phyloP scores from a whole-genome alignment of 2,797 vertebrate genomes.

The Kryptopterus vitreolus region DNA sequence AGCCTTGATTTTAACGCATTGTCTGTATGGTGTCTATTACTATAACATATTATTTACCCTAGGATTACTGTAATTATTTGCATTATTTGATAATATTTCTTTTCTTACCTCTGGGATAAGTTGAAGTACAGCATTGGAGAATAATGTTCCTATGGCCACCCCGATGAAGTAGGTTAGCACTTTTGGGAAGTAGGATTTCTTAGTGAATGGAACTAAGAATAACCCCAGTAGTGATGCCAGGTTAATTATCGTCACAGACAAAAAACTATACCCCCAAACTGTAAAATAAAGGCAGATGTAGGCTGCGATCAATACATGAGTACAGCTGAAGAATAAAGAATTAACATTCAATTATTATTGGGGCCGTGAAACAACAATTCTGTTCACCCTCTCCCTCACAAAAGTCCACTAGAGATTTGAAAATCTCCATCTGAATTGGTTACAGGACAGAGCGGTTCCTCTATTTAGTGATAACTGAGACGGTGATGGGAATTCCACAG shows the following conservation, averaged over 20 bases:
- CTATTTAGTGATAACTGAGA: conserved; percentile 24
- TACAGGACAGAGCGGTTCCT: conserved; percentile 17
- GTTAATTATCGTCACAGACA: conserved; percentile 82
- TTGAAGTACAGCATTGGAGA: conserved; percentile 85
- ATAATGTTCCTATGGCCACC: conserved; percentile 83
- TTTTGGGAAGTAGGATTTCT: conserved; percentile 84
- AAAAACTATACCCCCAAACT: conserved; percentile 85
- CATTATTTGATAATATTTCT: not conserved
- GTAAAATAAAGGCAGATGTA: conserved; percentile 42
- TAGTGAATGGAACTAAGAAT: conserved; percentile 79
- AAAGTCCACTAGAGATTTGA: not conserved
- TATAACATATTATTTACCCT: not conserved
- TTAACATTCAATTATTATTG: not conserved
- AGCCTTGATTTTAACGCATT: not conserved
- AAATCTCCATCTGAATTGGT: conserved; percentile 40
- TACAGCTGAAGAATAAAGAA: not conserved
- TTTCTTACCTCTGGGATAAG: conserved; percentile 85
- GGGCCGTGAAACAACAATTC: conserved; percentile 1
- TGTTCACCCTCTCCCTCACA: not conserved
- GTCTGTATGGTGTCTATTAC: not conserved
- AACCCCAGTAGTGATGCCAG: conserved; percentile 80
- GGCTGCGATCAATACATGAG: not conserved
- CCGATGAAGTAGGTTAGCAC: conserved; percentile 84
- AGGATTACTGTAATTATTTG: not conserved
- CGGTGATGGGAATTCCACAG: conserved; percentile 26